phyloP scores from a whole-genome alignment of 2,888 invertebrate species.

The Hesperia comma region DNA sequence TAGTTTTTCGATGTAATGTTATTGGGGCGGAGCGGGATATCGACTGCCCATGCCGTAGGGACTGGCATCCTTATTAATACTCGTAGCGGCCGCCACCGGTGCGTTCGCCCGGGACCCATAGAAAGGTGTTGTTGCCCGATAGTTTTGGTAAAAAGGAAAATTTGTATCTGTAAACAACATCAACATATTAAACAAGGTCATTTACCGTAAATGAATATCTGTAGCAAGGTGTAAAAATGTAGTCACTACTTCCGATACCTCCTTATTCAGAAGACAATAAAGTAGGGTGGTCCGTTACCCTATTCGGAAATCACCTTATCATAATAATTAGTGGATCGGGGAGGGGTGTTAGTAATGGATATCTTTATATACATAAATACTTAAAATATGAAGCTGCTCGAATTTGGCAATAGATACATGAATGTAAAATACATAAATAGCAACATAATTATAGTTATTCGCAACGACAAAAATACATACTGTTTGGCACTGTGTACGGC shows the following conservation, averaged over 20 bases:
- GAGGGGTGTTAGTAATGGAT: no score
- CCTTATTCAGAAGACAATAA: no score
- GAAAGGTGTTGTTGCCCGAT: background rate
- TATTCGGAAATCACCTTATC: no score
- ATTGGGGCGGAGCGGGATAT: conserved; percentile 10
- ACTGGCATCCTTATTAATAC: background rate
- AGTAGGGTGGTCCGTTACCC: no score
- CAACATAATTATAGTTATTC: background rate
- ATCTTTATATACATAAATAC: no score
- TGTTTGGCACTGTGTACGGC: background rate
- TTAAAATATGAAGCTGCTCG: no score
- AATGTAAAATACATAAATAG: no score
- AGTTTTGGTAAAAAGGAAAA: background rate
- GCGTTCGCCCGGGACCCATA: background rate
- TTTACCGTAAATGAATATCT: no score
- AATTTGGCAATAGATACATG: no score
- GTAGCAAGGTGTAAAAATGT: no score
- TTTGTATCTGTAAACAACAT: conserved; percentile 2
- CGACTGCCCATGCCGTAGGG: background rate
- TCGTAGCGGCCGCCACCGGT: background rate
- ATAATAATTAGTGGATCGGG: no score
- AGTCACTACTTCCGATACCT: no score
- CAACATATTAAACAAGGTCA: background rate
- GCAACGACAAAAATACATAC: conserved; percentile 4
- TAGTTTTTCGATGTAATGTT: conserved; percentile 2